A percentile compares a stretch with the other conserved stretches of the same genome.
Evolutionary conservation across 1,140 invertebrate species (phyloP).

Genomic region (Arctopsyche grandis): DNA sequence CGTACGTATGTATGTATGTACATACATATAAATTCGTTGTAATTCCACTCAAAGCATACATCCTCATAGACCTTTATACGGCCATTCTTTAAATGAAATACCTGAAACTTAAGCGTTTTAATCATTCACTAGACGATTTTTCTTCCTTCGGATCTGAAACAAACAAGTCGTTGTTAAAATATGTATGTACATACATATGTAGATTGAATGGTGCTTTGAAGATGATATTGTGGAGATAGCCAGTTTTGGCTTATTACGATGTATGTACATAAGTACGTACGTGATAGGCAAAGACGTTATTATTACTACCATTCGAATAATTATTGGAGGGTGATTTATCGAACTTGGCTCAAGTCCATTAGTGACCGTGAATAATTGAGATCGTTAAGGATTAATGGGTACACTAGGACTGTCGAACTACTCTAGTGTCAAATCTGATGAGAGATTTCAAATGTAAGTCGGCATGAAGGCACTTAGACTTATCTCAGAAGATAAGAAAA

Average conservation of each 20-base stretch:
- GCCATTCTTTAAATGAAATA: too few relatives aligned
- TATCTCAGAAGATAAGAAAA: too few relatives aligned
- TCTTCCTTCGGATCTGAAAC: too few relatives aligned
- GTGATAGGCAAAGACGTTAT: background rate
- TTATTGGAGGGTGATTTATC: conserved; percentile 2
- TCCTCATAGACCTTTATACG: background rate
- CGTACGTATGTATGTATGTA: background rate
- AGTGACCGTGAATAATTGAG: conserved; percentile 25
- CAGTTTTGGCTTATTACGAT: too few relatives aligned
- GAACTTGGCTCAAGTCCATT: conserved; percentile 22
- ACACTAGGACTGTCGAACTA: background rate
- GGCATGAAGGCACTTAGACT: background rate
- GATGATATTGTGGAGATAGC: too few relatives aligned
- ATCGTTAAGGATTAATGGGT: conserved; percentile 19
- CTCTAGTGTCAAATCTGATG: background rate
- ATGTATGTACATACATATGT: too few relatives aligned
- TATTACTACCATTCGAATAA: conserved; percentile 9
- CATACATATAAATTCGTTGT: background rate
- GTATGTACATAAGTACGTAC: too few relatives aligned
- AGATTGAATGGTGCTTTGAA: too few relatives aligned
- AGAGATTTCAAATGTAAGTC: background rate
- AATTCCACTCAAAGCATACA: background rate
- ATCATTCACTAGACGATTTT: too few relatives aligned
- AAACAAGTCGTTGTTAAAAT: too few relatives aligned
- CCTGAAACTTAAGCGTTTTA: too few relatives aligned